Evolutionary conservation across 2,888 invertebrate species (phyloP).

Genomic region (Apotomis betuletana): DNA sequence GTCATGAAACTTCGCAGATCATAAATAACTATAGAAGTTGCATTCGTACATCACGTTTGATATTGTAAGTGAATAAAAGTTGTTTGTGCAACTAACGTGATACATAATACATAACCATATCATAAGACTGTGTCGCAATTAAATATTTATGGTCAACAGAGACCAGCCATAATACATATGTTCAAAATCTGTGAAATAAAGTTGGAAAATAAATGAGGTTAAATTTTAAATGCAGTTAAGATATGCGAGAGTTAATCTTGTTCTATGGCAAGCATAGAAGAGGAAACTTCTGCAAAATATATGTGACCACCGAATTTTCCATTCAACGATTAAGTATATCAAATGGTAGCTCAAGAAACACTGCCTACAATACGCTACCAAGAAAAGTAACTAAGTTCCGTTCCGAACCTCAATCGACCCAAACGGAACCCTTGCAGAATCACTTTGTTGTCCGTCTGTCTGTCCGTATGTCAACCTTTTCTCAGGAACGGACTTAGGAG

Average conservation of each 20-base stretch:
- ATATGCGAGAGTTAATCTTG: slow-evolving; percentile 18
- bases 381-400: not conserved
- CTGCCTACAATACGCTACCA: no score
- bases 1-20: not conserved
- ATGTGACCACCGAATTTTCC: not conserved
- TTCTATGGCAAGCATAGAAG: slow-evolving; percentile 33
- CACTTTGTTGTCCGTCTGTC: no score
- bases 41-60: no score
- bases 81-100: slow-evolving; percentile 12
- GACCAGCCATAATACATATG: not conserved
- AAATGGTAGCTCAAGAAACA: no score
- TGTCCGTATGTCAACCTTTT: no score
- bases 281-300: slow-evolving; percentile 8
- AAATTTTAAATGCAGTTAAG: not conserved
- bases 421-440: no score
- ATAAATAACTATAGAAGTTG: not conserved
- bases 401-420: no score
- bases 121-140: not conserved
- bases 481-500: no score
- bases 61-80: not conserved
- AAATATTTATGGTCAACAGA: not conserved
- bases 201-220: no score
- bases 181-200: not conserved
- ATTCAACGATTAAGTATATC: not conserved
- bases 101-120: not conserved